These are phyloP conservation scores for Campoletis raptor DNA, from an alignment of 2,888 invertebrate genomes.

Conservation along the genomic window DNA sequence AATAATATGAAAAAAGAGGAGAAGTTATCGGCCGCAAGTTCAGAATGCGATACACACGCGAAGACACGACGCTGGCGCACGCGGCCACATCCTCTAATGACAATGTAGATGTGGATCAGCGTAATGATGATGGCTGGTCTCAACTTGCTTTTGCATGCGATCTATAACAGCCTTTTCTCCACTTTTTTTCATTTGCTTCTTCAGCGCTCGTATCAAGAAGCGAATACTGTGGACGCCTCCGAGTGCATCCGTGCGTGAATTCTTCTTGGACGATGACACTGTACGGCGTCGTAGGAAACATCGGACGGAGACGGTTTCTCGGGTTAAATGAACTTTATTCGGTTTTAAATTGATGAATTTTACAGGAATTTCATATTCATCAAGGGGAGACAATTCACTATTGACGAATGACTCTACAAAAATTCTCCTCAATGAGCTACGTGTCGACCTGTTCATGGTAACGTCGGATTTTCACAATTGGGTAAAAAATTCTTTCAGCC, in stretches of 20 bases:
- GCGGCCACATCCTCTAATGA: conserved; percentile 80
- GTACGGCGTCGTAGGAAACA: conserved; percentile 17
- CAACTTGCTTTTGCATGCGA: conserved; percentile 66
- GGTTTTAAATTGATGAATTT: background rate
- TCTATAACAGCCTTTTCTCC: conserved; percentile 46
- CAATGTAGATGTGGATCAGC: conserved; percentile 81
- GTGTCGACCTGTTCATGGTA: background rate
- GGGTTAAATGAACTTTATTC: conserved; percentile 7
- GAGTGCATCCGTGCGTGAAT: conserved; percentile 83
- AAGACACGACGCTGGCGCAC: conserved; percentile 58
- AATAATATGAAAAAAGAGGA: conserved; percentile 9
- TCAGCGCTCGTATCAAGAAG: conserved; percentile 4
- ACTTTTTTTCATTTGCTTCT: background rate
- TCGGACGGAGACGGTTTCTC: conserved; percentile 43
- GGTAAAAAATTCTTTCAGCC: conserved; percentile 70
- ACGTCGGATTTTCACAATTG: background rate
- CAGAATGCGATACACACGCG: conserved; percentile 57
- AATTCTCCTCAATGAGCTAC: background rate
- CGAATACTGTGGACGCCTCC: conserved; percentile 71
- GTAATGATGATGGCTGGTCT: conserved; percentile 80
- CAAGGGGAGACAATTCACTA: background rate
- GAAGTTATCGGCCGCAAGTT: conserved; percentile 64
- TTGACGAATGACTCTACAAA: background rate
- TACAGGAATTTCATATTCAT: background rate
- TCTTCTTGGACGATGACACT: conserved; percentile 70